Conservation (phyloP, 2,888 invertebrate species). For the Drosophila mulleri region DNA sequence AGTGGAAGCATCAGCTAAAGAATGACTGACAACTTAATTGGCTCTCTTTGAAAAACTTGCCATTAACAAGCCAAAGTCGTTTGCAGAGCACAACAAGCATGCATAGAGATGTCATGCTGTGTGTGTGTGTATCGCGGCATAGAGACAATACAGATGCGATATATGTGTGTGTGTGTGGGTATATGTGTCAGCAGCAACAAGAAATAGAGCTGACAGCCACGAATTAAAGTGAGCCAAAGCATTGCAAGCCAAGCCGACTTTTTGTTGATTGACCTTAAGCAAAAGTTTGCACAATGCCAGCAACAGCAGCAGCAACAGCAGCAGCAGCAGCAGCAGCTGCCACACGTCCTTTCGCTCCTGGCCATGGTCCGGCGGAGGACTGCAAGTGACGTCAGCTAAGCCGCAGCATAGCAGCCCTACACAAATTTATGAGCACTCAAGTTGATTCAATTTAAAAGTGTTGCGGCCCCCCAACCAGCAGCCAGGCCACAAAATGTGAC, state of each 20-base stretch:
- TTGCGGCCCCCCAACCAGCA: slow-evolving; percentile 1
- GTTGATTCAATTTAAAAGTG: slow-evolving; percentile 75
- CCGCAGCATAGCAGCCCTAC: slow-evolving; percentile 37
- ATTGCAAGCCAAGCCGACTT: slow-evolving; percentile 19
- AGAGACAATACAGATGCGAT: background rate
- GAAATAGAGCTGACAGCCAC: slow-evolving; percentile 40
- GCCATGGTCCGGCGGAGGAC: slow-evolving; percentile 39
- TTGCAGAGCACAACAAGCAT: slow-evolving; percentile 21
- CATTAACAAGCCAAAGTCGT: slow-evolving; percentile 64
- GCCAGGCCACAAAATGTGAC: slow-evolving; percentile 64
- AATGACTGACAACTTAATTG: slow-evolving; percentile 84
- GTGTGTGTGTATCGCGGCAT: background rate
- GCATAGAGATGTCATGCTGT: slow-evolving; percentile 6
- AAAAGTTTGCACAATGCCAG: slow-evolving; percentile 61
- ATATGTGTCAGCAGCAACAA: slow-evolving; percentile 25
- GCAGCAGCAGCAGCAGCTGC: slow-evolving; percentile 10
- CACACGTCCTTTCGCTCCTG: slow-evolving; percentile 8
- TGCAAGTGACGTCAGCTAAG: slow-evolving; percentile 64
- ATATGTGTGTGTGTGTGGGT: background rate
- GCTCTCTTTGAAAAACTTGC: slow-evolving; percentile 77
- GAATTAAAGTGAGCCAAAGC: slow-evolving; percentile 57
- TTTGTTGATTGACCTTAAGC: slow-evolving; percentile 64
- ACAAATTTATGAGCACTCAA: slow-evolving; percentile 78
- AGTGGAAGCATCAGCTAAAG: slow-evolving; percentile 51
- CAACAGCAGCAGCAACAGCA: slow-evolving; percentile 19